Base-by-base conservation (phyloP, 1,140 invertebrate genomes). In the Hirudo medicinalis region DNA sequence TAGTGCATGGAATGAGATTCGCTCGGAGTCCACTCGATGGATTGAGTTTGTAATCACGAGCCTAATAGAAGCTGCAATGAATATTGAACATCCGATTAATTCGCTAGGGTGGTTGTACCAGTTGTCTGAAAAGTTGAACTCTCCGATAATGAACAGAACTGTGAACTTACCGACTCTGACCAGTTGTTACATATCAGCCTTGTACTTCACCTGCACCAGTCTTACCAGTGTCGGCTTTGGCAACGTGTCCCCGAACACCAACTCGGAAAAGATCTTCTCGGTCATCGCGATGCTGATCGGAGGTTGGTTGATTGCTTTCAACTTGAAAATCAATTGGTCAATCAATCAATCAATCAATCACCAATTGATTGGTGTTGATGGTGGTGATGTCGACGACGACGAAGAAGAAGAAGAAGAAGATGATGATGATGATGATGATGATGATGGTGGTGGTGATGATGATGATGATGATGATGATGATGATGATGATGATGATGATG, bases 161-260 rank as follows among this genome's bases (percentile, higher is more conserved):
- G 72, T 73, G 5, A 76, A 78, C 71, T 71, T 74, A 36, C 82
- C 83, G 1, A 78, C 81, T 67, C 76, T 83, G 25, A 78, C 80
- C 73, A 81, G 76, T 32, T 80, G 78, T 78, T 97, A 97, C 82
- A 87, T 94, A 43, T 95, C 93, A 2, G 92, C 94, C 0, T 85
- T 97, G 2, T 97, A 97, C 82, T 97, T 96, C 80, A 96, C 93
- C 1, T 95, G 91, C 79, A 94, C 91, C 54, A 94, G 91, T 78
- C 85, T 97, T 55, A 97, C 94, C 15, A 94, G 91, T 72, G 93
- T 97, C 8, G 94, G 94, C 54, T 97, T 97, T 81, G 94, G 94
- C 53, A 97, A 97, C 80, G 93, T 97, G 5, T 92, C 92, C 5
- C 92, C 93, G 11, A 97, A 95, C 80, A 97, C 94, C 0, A 88